phyloP scores from a whole-genome alignment of 2,113 vertebrate genomes.

The Carlito syrichta region DNA sequence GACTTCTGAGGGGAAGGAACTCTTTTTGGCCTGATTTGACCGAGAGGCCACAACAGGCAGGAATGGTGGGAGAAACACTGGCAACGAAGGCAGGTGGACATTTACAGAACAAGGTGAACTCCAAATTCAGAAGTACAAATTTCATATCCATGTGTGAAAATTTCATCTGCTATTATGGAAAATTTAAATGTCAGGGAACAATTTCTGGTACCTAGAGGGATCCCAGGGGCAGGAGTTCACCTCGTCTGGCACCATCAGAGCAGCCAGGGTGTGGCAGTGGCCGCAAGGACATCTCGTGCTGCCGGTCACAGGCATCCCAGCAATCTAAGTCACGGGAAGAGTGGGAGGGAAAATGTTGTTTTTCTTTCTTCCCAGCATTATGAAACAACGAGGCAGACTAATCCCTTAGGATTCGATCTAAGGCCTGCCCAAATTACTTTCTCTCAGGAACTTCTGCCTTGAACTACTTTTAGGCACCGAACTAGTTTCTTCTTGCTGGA shows the following conservation, averaged over 20 bases:
- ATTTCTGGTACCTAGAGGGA: background rate
- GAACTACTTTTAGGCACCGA: conserved; percentile 1
- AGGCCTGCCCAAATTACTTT: conserved; percentile 6
- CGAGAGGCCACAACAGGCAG: background rate
- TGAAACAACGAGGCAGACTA: background rate
- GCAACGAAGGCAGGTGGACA: background rate
- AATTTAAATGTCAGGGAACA: background rate
- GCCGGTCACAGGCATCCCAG: background rate
- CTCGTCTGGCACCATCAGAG: background rate
- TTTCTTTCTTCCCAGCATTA: background rate
- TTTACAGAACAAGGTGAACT: background rate
- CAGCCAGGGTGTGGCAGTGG: background rate
- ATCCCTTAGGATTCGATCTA: background rate
- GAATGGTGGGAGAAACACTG: background rate
- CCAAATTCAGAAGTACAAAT: background rate
- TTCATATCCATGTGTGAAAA: background rate
- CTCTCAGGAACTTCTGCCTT: conserved; percentile 50
- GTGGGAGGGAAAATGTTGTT: background rate
- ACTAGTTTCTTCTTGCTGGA: conserved; percentile 56
- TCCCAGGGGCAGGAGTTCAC: background rate
- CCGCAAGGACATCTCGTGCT: background rate
- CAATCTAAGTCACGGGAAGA: background rate
- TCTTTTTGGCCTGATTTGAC: background rate
- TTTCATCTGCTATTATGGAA: background rate
- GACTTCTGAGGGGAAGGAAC: background rate